phyloP scores from a whole-genome alignment of 2,888 invertebrate species.

The Stegophylla sp. region DNA sequence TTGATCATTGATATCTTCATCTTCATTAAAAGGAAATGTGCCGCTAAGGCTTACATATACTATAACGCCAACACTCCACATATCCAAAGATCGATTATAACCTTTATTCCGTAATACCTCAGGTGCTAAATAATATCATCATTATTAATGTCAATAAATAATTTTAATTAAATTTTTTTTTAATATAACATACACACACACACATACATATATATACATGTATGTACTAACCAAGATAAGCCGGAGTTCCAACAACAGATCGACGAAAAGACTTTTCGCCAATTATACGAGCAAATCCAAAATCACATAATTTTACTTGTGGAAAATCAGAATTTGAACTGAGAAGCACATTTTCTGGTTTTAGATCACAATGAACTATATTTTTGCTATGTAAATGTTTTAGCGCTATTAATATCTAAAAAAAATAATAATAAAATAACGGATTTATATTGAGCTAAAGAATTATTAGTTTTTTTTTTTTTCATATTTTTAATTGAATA shows the following conservation, averaged over 20 bases:
- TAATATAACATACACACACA: too few species aligned
- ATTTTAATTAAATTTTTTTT: not conserved
- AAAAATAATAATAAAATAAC: slow-evolving; percentile 60
- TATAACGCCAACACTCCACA: slow-evolving; percentile 99
- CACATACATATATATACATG: not conserved
- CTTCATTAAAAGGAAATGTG: slow-evolving; percentile 99
- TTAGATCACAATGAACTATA: slow-evolving; percentile 97
- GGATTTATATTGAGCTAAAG: not conserved
- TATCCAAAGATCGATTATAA: slow-evolving; percentile 97
- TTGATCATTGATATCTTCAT: slow-evolving; percentile 99
- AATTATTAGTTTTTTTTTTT: not conserved
- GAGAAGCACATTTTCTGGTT: slow-evolving; percentile 96
- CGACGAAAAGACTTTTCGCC: slow-evolving; percentile 97
- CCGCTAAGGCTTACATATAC: slow-evolving; percentile 98
- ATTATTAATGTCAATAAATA: not conserved
- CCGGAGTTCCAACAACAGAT: slow-evolving; percentile 98
- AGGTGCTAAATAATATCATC: slow-evolving; percentile 74
- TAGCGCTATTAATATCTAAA: slow-evolving; percentile 90
- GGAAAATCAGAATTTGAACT: slow-evolving; percentile 94
- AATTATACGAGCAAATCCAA: slow-evolving; percentile 98
- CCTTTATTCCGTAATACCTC: slow-evolving; percentile 98
- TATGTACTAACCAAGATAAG: slow-evolving; percentile 81
- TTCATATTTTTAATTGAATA: not conserved
- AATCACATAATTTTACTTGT: slow-evolving; percentile 98
- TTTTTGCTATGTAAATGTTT: slow-evolving; percentile 97